Evolutionary conservation across 2,888 invertebrate species (phyloP).

Genomic region (Troides oblongomaculatus): DNA sequence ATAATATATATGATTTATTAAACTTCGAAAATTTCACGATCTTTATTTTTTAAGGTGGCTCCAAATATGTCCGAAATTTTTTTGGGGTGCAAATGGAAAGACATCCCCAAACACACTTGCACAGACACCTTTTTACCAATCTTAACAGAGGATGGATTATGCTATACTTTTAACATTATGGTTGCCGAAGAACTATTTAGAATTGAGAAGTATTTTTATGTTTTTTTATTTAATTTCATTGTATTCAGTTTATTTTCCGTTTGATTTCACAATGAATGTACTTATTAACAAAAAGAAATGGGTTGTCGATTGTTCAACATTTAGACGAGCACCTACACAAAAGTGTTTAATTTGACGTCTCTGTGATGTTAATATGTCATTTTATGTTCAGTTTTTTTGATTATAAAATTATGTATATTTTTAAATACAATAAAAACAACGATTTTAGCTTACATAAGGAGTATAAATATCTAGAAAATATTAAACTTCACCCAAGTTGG

Average conservation of each 20-base stretch:
- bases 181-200: slow-evolving; percentile 81
- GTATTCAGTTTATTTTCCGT: neutral
- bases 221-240: neutral
- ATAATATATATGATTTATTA: neutral
- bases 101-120: slow-evolving; percentile 70
- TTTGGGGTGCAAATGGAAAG: slow-evolving; percentile 81
- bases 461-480: slow-evolving; percentile 58
- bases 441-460: slow-evolving; percentile 51
- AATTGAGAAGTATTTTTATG: slow-evolving; percentile 71
- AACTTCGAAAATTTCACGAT: neutral
- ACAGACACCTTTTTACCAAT: slow-evolving; percentile 81
- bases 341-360: neutral
- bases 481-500: slow-evolving; percentile 76
- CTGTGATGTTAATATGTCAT: neutral
- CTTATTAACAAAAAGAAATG: no score
- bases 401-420: neutral
- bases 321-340: no score
- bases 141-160: slow-evolving; percentile 85
- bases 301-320: no score
- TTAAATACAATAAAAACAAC: neutral
- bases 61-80: slow-evolving; percentile 78
- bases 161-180: slow-evolving; percentile 85
- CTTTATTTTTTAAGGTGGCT: slow-evolving; percentile 52
- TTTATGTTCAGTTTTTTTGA: neutral
- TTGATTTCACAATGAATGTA: no score